Evolutionary conservation across 2,888 invertebrate genomes (phyloP).

Genomic region (Drosophila emarginata): DNA sequence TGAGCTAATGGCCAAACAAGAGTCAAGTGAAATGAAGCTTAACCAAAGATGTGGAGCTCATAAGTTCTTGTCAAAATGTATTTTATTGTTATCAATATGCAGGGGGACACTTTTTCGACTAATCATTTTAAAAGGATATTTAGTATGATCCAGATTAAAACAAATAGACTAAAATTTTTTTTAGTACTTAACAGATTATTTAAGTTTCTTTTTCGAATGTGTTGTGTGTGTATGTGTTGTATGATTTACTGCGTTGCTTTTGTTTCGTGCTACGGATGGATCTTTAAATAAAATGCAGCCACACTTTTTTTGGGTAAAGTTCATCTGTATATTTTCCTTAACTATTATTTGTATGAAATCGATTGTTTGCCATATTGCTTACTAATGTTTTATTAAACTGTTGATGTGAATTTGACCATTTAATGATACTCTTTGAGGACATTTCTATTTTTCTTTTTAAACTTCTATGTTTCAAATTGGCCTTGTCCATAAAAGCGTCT

Average conservation of each 20-base stretch:
- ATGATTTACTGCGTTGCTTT: too few relatives aligned
- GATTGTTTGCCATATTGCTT: background rate
- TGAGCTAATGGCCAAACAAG: background rate
- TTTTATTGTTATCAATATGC: background rate
- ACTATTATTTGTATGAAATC: background rate
- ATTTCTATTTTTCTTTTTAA: slow-evolving; percentile 17
- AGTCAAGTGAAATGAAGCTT: background rate
- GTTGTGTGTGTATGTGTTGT: too few relatives aligned
- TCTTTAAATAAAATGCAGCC: too few relatives aligned
- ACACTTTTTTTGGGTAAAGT: too few relatives aligned
- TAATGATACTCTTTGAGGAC: background rate
- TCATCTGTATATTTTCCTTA: too few relatives aligned
- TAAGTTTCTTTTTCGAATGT: too few relatives aligned
- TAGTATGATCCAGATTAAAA: too few relatives aligned
- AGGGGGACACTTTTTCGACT: too few relatives aligned
- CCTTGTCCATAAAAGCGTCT: slow-evolving; percentile 37
- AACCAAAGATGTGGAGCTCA: background rate
- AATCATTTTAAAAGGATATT: too few relatives aligned
- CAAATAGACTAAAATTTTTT: too few relatives aligned
- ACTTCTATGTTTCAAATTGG: slow-evolving; percentile 15
- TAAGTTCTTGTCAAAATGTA: background rate
- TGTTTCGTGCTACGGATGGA: too few relatives aligned
- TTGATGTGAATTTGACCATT: background rate
- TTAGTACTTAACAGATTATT: too few relatives aligned
- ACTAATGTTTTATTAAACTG: background rate